A percentile compares a stretch with the other conserved stretches of the same genome.
Evolutionary conservation across 2,113 vertebrate genomes (phyloP).

Genomic region (Rana temporaria): DNA sequence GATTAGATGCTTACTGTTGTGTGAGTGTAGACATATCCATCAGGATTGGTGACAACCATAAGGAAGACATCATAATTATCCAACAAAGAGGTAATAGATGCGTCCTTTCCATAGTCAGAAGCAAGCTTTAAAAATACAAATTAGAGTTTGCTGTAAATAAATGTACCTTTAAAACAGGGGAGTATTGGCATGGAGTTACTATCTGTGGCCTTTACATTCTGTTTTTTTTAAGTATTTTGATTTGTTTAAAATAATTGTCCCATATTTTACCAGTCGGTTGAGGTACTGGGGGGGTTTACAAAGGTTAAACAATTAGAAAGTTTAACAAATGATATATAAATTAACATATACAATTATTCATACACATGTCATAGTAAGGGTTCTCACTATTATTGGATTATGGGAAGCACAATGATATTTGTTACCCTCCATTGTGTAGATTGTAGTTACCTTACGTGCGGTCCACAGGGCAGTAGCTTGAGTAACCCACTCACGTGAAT

Average conservation of each 20-base stretch:
- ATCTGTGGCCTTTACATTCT: too few relatives aligned
- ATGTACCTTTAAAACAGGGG: not conserved
- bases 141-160: not conserved
- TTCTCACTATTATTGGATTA: too few relatives aligned
- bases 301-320: too few relatives aligned
- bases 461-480: slow-evolving; percentile 76
- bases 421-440: not conserved
- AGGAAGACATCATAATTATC: slow-evolving; percentile 75
- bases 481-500: slow-evolving; percentile 78
- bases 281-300: too few relatives aligned
- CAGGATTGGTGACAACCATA: slow-evolving; percentile 72
- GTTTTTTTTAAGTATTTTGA: too few relatives aligned
- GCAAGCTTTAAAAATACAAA: slow-evolving; percentile 68
- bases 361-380: too few relatives aligned
- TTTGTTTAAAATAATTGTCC: too few relatives aligned
- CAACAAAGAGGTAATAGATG: slow-evolving; percentile 70
- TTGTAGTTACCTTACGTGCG: slow-evolving; percentile 69
- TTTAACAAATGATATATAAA: too few relatives aligned
- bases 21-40: slow-evolving; percentile 76
- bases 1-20: slow-evolving; percentile 69
- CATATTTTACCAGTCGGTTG: too few relatives aligned
- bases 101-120: slow-evolving; percentile 69
- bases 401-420: too few relatives aligned
- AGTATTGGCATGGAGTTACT: too few relatives aligned
- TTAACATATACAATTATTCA: too few relatives aligned